A percentile compares a stretch with the other conserved stretches of the same genome.
These are phyloP conservation scores for Morone chrysops DNA, from an alignment of 2,113 vertebrate genomes.

Conservation along the genomic window DNA sequence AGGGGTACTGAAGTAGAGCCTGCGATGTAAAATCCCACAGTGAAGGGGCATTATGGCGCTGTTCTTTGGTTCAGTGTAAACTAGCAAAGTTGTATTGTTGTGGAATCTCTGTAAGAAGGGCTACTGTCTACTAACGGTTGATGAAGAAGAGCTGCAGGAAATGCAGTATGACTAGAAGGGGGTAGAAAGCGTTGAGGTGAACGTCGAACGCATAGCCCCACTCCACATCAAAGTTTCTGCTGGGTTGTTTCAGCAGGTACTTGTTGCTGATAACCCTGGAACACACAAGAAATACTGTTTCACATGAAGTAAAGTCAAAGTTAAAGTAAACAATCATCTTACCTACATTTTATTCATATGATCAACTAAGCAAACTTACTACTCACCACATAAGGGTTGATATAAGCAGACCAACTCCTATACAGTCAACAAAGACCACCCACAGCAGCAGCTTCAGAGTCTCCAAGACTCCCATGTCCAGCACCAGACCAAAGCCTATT, in stretches of 20 bases:
- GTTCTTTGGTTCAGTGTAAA: too few relatives aligned
- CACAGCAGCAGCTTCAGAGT: conserved; percentile 96
- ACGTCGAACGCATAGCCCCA: conserved; percentile 99
- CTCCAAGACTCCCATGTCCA: conserved; percentile 94
- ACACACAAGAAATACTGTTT: not conserved
- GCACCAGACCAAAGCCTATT: conserved; percentile 94
- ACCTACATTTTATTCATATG: not conserved
- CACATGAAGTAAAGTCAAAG: not conserved
- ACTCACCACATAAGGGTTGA: conserved; percentile 98
- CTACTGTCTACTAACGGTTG: conserved; percentile 89
- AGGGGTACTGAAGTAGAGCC: too few relatives aligned
- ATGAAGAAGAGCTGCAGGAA: conserved; percentile 99
- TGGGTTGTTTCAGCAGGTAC: conserved; percentile 92
- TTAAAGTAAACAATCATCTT: too few relatives aligned
- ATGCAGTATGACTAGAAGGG: conserved; percentile 95
- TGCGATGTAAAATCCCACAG: too few relatives aligned
- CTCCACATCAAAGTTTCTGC: conserved; percentile 93
- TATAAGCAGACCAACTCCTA: conserved; percentile 95
- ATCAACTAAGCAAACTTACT: not conserved
- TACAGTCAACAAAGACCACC: conserved; percentile 98
- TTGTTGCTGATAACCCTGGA: conserved; percentile 94
- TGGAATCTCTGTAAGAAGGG: not conserved
- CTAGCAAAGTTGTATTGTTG: too few relatives aligned
- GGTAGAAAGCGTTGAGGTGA: conserved; percentile 98
- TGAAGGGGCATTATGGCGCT: too few relatives aligned